Percentiles rank a stretch among this genome's conserved stretches.
phyloP scores from a whole-genome alignment of 2,797 vertebrate species.

The Myotis planiceps region DNA sequence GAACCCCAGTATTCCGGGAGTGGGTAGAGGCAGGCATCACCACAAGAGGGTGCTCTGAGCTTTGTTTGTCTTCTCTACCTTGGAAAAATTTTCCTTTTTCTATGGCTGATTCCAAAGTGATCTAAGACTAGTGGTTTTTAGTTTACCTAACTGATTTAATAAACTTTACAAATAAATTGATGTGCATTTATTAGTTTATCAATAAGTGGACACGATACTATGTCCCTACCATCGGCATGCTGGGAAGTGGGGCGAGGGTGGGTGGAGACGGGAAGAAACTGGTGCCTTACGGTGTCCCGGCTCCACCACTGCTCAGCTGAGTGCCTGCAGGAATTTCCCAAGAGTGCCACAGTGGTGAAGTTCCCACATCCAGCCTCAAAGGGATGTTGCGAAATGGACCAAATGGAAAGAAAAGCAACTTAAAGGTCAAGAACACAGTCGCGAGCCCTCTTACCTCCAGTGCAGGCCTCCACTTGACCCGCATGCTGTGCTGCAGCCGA shows the following conservation, averaged over 20 bases:
- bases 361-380: constrained; percentile 35
- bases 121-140: not conserved
- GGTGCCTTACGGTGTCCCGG: not conserved
- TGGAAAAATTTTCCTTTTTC: not conserved
- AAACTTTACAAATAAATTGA: not conserved
- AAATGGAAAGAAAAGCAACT: constrained; percentile 46
- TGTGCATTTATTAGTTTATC: not conserved
- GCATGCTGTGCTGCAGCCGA: not conserved
- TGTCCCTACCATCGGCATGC: not conserved
- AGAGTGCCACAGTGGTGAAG: not conserved
- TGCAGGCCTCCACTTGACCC: not conserved
- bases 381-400: constrained; percentile 15
- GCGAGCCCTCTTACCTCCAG: constrained; percentile 67
- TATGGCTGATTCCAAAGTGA: not conserved
- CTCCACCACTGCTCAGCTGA: not conserved
- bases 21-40: not conserved
- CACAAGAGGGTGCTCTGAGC: constrained; percentile 45
- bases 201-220: not conserved
- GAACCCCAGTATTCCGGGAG: not conserved
- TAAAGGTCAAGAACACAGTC: not conserved
- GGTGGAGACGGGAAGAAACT: rapidly evolving
- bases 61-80: not conserved
- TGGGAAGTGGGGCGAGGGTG: not conserved
- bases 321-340: not conserved
- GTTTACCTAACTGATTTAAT: not conserved